Evolutionary conservation across 1,140 invertebrate genomes (phyloP).

Genomic region (Chionoecetes opilio): DNA sequence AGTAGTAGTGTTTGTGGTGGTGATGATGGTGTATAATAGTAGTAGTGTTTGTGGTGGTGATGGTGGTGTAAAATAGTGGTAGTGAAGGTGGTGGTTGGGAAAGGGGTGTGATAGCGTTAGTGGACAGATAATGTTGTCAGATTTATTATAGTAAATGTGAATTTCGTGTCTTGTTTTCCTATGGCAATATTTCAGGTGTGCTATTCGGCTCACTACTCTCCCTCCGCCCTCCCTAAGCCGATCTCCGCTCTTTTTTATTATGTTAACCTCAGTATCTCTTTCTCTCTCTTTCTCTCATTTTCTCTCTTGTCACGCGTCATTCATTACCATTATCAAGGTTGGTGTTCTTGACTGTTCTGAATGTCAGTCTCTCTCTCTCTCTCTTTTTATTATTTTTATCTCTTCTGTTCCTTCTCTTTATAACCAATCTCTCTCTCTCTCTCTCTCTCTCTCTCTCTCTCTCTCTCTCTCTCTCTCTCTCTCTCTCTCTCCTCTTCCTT

Average conservation of each 20-base stretch:
- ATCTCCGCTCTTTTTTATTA: neutral
- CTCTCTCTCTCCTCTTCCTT: neutral
- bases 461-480: neutral
- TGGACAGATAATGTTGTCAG: neutral
- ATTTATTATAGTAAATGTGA: neutral
- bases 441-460: neutral
- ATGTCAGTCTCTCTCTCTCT: neutral
- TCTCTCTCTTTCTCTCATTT: neutral
- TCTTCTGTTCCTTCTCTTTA: neutral
- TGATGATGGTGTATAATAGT: no score
- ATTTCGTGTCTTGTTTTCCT: neutral
- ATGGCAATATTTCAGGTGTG: neutral
- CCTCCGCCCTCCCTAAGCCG: neutral
- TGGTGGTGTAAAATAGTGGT: no score
- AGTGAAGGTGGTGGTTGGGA: neutral
- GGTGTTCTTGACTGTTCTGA: no score
- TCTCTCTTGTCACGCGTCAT: neutral
- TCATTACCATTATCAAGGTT: no score
- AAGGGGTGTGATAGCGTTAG: neutral
- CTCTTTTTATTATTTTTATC: neutral
- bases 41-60: no score
- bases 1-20: no score
- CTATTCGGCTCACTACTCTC: neutral
- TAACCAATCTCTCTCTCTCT: neutral
- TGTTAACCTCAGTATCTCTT: neutral